A percentile compares a stretch with the other conserved stretches of the same genome.
Conservation (phyloP, 2,113 vertebrate species). For the Lathamus discolor region DNA sequence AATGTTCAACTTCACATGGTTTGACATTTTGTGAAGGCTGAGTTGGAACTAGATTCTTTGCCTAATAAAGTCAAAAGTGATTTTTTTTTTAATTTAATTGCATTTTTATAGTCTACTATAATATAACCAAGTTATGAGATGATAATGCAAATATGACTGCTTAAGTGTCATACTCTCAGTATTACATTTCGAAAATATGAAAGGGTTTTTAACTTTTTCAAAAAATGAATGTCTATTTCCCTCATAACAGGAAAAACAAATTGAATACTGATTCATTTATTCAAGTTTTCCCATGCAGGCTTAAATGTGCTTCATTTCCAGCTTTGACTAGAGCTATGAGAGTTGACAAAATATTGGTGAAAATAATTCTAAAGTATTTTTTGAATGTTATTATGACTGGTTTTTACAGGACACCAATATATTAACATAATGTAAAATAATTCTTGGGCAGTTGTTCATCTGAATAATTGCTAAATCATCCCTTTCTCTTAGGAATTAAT, state of each 20-base stretch:
- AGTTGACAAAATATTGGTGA: neutral
- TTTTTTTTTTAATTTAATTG: neutral
- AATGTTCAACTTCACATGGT: neutral
- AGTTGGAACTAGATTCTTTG: neutral
- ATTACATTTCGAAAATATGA: neutral
- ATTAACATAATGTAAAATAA: neutral
- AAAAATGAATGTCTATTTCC: neutral
- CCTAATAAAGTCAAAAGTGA: neutral
- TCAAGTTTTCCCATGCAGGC: neutral
- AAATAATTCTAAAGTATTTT: neutral
- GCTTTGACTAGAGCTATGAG: neutral
- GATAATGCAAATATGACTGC: neutral
- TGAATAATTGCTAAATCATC: neutral
- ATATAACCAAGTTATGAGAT: neutral
- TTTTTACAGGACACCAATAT: neutral
- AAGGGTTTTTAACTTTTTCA: neutral
- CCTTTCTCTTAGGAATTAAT: neutral
- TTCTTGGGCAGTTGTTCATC: neutral
- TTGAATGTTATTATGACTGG: neutral
- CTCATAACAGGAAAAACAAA: neutral
- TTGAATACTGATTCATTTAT: neutral
- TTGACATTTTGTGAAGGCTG: neutral
- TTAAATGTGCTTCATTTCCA: neutral
- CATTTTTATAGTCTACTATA: neutral
- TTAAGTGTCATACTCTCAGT: neutral